Percentiles rank a stretch among this genome's conserved stretches.
Conservation (phyloP, 2,113 vertebrate species). For the Stegostoma tigrinum region DNA sequence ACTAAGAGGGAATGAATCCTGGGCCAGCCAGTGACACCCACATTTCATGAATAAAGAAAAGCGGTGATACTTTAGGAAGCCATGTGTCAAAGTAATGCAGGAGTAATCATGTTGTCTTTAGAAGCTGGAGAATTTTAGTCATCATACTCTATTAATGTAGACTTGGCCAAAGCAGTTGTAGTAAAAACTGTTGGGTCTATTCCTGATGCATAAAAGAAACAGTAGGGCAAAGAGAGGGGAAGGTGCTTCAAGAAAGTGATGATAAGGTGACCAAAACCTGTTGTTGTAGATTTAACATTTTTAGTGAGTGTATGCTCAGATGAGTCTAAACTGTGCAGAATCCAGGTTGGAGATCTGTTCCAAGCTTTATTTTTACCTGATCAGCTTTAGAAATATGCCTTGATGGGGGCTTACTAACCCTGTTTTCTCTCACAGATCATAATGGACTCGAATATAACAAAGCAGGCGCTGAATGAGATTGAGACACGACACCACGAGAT, state of each 20-base stretch:
- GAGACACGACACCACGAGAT: constrained; percentile 90
- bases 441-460: constrained; percentile 89
- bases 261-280: background rate
- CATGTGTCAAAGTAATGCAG: background rate
- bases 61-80: background rate
- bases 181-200: background rate
- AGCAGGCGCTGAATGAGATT: constrained; percentile 92
- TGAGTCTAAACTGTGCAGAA: background rate
- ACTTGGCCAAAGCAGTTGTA: background rate
- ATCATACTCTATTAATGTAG: background rate
- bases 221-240: background rate
- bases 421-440: constrained; percentile 67
- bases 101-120: background rate
- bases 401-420: background rate
- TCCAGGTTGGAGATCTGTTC: background rate
- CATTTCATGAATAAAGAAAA: background rate
- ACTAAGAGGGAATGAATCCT: too few species aligned
- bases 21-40: too few species aligned
- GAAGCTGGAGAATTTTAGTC: background rate
- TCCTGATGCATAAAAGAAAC: background rate
- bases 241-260: background rate
- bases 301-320: background rate
- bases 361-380: background rate
- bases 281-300: background rate
- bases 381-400: background rate